These are phyloP conservation scores for Oncopodura yosiiana DNA, from an alignment of 1,140 invertebrate genomes.

Conservation along the genomic window DNA sequence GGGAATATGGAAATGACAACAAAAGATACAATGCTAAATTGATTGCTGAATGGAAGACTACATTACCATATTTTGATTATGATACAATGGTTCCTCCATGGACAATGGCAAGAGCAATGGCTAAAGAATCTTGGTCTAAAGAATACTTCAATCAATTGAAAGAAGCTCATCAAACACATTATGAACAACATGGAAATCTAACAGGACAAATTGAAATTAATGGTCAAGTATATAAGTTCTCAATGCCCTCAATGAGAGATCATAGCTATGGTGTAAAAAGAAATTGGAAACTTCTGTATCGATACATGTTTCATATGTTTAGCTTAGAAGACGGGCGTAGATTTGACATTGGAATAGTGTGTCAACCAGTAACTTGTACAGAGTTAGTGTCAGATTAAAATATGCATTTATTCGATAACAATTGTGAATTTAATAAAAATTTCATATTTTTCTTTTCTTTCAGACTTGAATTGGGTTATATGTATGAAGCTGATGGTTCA, in stretches of 20 bases:
- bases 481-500: slow-evolving; percentile 48
- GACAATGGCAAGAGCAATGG: slow-evolving; percentile 51
- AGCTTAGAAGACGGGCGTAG: slow-evolving; percentile 52
- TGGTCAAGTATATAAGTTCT: slow-evolving; percentile 42
- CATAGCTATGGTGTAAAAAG: slow-evolving; percentile 58
- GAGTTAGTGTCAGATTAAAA: slow-evolving; percentile 42
- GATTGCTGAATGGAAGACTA: slow-evolving; percentile 45
- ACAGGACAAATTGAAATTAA: slow-evolving; percentile 46
- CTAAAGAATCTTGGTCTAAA: slow-evolving; percentile 54
- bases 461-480: slow-evolving; percentile 56
- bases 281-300: slow-evolving; percentile 59
- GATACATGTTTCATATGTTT: slow-evolving; percentile 60
- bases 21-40: slow-evolving; percentile 41
- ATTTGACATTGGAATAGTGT: slow-evolving; percentile 53
- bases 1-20: not conserved
- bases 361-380: slow-evolving; percentile 53
- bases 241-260: slow-evolving; percentile 50
- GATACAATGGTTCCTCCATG: slow-evolving; percentile 52
- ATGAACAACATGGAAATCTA: slow-evolving; percentile 56
- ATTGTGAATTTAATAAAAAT: not conserved
- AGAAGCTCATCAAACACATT: slow-evolving; percentile 59
- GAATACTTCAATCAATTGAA: slow-evolving; percentile 54
- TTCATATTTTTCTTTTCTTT: slow-evolving; percentile 36
- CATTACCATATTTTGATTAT: slow-evolving; percentile 51
- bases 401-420: not conserved